Percentiles rank a stretch among this genome's conserved stretches.
These are phyloP conservation scores for Baronia brevicornis DNA, from an alignment of 2,888 invertebrate species.

Conservation along the genomic window DNA sequence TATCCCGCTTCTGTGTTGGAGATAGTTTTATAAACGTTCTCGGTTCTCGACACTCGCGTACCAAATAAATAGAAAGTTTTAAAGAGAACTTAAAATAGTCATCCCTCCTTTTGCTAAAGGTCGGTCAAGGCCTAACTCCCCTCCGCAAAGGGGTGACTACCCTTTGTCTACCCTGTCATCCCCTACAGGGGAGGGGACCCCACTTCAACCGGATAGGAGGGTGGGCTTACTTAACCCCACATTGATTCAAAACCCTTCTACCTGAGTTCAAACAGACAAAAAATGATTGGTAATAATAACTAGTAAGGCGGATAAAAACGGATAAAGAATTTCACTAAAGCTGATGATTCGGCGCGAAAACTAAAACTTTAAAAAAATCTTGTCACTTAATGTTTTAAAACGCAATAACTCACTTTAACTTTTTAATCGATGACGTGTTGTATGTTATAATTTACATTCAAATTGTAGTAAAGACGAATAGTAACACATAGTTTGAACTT, in stretches of 20 bases:
- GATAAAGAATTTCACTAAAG: too few relatives aligned
- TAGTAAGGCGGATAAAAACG: too few relatives aligned
- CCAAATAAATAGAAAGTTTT: slow-evolving; percentile 37
- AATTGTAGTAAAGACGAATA: too few relatives aligned
- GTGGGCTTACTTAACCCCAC: slow-evolving; percentile 55
- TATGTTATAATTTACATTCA: too few relatives aligned
- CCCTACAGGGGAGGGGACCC: slow-evolving; percentile 70
- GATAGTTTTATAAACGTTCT: slow-evolving; percentile 27
- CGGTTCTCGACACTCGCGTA: slow-evolving; percentile 29
- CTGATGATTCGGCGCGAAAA: too few relatives aligned
- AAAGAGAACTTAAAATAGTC: slow-evolving; percentile 52
- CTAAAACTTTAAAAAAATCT: too few relatives aligned
- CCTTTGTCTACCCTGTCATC: slow-evolving; percentile 68
- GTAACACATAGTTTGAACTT: too few relatives aligned
- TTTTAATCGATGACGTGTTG: too few relatives aligned
- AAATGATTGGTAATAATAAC: slow-evolving; percentile 8
- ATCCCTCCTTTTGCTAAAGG: slow-evolving; percentile 56
- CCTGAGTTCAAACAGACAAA: slow-evolving; percentile 31
- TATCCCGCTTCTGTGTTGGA: too few relatives aligned
- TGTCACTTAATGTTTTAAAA: too few relatives aligned
- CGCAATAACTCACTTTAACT: too few relatives aligned
- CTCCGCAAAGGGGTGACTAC: slow-evolving; percentile 69
- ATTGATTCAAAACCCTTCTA: slow-evolving; percentile 53
- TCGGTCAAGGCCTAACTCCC: slow-evolving; percentile 64
- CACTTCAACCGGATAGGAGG: slow-evolving; percentile 59